Percentiles rank a stretch among this genome's conserved stretches.
Conservation (phyloP, 2,888 invertebrate species). For the Rhorus exstirpatorius region DNA sequence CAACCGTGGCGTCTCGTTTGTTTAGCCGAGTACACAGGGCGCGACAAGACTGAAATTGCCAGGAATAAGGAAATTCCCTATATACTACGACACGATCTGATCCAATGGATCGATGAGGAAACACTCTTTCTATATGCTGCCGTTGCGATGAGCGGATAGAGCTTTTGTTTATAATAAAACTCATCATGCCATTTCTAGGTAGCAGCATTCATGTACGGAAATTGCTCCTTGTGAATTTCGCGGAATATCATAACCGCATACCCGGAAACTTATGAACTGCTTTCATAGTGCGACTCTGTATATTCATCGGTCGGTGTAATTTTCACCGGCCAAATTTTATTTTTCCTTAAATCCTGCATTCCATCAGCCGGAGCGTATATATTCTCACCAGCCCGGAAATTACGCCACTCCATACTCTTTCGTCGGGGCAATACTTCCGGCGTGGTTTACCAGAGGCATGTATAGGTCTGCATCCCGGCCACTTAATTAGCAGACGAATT, state of each 20-base stretch:
- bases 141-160: background rate
- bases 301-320: conserved; percentile 20
- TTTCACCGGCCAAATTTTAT: background rate
- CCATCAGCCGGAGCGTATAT: conserved; percentile 19
- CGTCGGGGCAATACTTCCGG: conserved; percentile 55
- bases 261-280: too few relatives aligned
- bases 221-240: background rate
- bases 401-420: conserved; percentile 49
- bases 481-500: conserved; percentile 68
- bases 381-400: conserved; percentile 46
- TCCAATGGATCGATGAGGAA: background rate
- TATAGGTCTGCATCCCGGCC: conserved; percentile 54
- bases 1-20: conserved; percentile 3
- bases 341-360: conserved; percentile 19
- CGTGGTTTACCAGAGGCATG: conserved; percentile 55
- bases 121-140: background rate
- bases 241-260: background rate
- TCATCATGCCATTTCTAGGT: too few relatives aligned
- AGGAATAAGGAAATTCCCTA: conserved; percentile 9
- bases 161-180: too few relatives aligned
- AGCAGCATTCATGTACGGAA: background rate
- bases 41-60: conserved; percentile 34
- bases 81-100: background rate
- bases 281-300: too few relatives aligned
- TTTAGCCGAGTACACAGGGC: conserved; percentile 11